Conservation (phyloP, 2,113 vertebrate genomes). For the Petrocephalus microphthalmus region DNA sequence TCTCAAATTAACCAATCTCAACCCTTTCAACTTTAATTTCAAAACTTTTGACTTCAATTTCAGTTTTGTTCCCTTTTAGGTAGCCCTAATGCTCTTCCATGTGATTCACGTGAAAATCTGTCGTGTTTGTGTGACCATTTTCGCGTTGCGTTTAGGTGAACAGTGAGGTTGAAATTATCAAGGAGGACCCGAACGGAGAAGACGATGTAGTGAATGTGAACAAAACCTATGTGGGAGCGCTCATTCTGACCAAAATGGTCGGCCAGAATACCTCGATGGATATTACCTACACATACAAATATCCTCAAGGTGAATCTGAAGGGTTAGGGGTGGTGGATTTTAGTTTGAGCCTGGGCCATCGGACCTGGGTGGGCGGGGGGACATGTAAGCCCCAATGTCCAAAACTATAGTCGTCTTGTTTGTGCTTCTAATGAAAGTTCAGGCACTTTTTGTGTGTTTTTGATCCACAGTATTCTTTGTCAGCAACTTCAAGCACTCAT, state of each 20-base stretch:
- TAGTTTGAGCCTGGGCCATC: neutral
- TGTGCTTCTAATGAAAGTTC: neutral
- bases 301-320: constrained; percentile 64
- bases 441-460: neutral
- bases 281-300: constrained; percentile 77
- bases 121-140: neutral
- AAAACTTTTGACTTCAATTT: no score
- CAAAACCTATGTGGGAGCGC: constrained; percentile 56
- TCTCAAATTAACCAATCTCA: no score
- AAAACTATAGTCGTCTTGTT: neutral
- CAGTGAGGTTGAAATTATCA: constrained; percentile 68
- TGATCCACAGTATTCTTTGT: neutral
- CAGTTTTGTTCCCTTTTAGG: neutral
- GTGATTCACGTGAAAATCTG: neutral
- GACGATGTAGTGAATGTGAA: constrained; percentile 52
- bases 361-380: neutral
- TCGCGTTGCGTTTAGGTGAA: constrained; percentile 65
- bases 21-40: neutral
- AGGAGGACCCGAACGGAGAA: constrained; percentile 54
- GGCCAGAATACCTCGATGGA: constrained; percentile 42
- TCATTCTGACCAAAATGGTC: constrained; percentile 69
- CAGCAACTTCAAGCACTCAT: neutral
- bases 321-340: no score
- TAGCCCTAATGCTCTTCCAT: neutral
- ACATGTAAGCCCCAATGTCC: neutral